A percentile compares a stretch with the other conserved stretches of the same genome.
phyloP scores from a whole-genome alignment of 2,113 vertebrate genomes.

The Ibidorhyncha struthersii region DNA sequence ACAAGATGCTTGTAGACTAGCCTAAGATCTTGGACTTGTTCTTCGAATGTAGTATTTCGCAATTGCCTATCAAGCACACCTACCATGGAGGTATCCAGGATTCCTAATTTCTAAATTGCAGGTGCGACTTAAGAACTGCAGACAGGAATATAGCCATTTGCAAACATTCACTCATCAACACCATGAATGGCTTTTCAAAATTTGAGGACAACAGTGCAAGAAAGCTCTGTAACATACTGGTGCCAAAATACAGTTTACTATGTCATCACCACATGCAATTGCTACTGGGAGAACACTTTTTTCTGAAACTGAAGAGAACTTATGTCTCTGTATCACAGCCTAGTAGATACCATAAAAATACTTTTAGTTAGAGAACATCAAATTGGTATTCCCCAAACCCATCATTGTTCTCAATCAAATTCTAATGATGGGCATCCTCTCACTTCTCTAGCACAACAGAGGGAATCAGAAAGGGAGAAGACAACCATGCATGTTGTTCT shows the following conservation, averaged over 20 bases:
- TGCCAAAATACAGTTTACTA: background rate
- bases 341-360: background rate
- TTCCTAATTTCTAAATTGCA: background rate
- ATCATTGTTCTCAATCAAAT: background rate
- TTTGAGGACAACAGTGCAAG: background rate
- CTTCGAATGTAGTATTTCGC: background rate
- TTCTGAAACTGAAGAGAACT: background rate
- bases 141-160: background rate
- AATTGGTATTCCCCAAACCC: background rate
- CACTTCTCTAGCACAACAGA: background rate
- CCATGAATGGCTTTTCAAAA: background rate
- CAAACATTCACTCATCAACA: background rate
- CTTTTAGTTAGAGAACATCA: background rate
- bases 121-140: background rate
- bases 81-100: background rate
- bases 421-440: background rate
- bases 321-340: background rate
- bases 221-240: background rate
- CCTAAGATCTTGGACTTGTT: background rate
- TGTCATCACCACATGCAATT: background rate
- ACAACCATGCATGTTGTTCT: accelerated
- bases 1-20: background rate
- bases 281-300: background rate
- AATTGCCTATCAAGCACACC: background rate
- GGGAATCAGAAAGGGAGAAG: background rate